Base-by-base conservation (phyloP, 2,888 invertebrate genomes). In the Pharmacophagus antenor region DNA sequence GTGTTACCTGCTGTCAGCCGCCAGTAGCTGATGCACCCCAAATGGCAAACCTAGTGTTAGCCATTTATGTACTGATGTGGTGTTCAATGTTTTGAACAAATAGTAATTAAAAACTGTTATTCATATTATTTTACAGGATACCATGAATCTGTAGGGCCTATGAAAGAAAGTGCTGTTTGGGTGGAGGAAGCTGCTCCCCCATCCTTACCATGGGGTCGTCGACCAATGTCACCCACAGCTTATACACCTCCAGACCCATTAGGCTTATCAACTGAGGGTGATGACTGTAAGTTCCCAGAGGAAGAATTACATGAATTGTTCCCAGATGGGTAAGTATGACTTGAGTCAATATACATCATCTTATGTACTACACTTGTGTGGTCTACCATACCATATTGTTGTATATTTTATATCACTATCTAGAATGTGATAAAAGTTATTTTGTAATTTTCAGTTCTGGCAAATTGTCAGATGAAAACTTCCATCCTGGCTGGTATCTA, bases 101-200 rank as follows among this genome's bases (percentile, higher is more conserved):
- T n/a, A n/a, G n/a, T n/a, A n/a, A n/a, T n/a, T n/a, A n/a, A n/a
- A 27, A 7, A 27, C 27, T 7, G 17, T 42, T 42, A 10, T 18
- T 46, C 18, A 17, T 18, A 46, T 18, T 18, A 18, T 20, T 51
- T 53, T 70, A 20, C 85, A 89, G 95, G 96, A 0, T 96, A 95
- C 74, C 94, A 96, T 83, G 96, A 97, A 81, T 94, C 97, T 10
- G 95, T 97, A 73, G 97, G 97, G 0, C 98, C 99, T 0, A 94
- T 98, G 68, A 99, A 99, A 80, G 99, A 99, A 80, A 98, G 98
- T 69, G 98, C 99, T 6, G 98, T 99, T 3, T 99, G 99, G 99
- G 97, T 99, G 0, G 99, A 99, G 82, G 99, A 99, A 86, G 95
- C 97, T 0, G 95, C 96, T 0, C 93, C 96, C 1, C 95, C 95